Conservation (phyloP, 2,797 vertebrate genomes). For the Periparus ater region DNA sequence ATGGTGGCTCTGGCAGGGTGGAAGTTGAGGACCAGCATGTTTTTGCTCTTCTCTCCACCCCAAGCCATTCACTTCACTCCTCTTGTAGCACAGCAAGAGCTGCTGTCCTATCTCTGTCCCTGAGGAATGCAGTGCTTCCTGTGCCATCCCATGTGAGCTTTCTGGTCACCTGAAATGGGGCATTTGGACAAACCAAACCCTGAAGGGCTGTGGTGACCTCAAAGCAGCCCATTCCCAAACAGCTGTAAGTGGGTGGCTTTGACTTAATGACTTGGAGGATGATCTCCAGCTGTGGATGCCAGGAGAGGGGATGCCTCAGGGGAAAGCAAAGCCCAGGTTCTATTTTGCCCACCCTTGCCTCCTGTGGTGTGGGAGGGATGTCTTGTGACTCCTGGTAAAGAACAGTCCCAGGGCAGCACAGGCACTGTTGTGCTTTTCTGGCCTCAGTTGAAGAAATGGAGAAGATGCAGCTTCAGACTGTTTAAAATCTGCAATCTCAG, state of each 20-base stretch:
- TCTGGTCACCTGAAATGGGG: background rate
- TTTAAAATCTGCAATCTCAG: slow-evolving; percentile 6
- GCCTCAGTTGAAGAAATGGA: background rate
- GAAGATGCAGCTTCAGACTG: background rate
- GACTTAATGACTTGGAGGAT: background rate
- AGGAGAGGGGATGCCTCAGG: accelerated
- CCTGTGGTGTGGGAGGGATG: background rate
- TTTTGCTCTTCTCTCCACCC: background rate
- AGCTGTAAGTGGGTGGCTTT: background rate
- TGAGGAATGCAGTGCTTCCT: background rate
- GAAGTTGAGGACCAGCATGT: background rate
- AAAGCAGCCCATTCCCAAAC: accelerated
- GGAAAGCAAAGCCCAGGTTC: background rate
- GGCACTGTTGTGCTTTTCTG: accelerated
- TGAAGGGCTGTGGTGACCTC: background rate
- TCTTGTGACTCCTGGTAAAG: background rate
- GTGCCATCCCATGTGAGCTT: accelerated
- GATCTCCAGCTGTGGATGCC: background rate
- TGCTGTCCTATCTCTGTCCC: background rate
- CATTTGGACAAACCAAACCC: accelerated
- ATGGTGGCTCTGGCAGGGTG: background rate
- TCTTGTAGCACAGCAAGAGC: background rate
- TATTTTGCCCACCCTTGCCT: background rate
- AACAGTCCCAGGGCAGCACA: accelerated
- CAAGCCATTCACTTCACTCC: background rate